A percentile compares a stretch with the other conserved stretches of the same genome.
Evolutionary conservation across 2,113 vertebrate species (phyloP).

Genomic region (Camelus dromedarius): DNA sequence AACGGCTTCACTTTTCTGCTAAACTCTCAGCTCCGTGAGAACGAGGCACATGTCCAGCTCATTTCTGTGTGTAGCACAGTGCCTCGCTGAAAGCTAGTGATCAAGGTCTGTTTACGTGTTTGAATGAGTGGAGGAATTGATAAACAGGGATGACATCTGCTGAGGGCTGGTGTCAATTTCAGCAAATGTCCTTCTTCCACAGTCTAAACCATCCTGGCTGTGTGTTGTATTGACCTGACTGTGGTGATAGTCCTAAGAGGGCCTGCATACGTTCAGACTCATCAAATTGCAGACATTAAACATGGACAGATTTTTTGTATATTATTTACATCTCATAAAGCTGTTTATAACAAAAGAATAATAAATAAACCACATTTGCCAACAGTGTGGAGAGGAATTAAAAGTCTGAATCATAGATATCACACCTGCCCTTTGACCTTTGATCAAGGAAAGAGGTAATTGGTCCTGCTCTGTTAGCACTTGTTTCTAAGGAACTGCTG

Average conservation of each 20-base stretch:
- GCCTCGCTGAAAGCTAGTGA: neutral
- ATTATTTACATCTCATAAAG: neutral
- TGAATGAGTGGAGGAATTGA: neutral
- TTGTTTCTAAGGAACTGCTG: neutral
- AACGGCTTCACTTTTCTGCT: neutral
- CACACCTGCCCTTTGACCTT: neutral
- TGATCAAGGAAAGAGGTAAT: neutral
- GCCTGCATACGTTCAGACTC: neutral
- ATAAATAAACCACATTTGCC: neutral
- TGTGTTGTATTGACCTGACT: neutral
- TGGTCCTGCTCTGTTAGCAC: neutral
- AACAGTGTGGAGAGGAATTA: neutral
- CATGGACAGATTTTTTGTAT: neutral
- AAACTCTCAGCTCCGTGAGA: neutral
- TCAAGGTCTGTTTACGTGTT: neutral
- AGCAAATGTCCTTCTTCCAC: neutral
- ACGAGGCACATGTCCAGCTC: neutral
- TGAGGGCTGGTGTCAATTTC: neutral
- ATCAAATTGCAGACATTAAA: neutral
- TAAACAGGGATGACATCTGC: neutral
- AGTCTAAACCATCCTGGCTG: neutral
- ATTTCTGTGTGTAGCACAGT: neutral
- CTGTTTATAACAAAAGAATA: neutral
- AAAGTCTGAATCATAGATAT: neutral
- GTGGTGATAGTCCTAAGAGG: neutral